Conservation (phyloP, 2,113 vertebrate species). For the Rhinolophus ferrumequinum region DNA sequence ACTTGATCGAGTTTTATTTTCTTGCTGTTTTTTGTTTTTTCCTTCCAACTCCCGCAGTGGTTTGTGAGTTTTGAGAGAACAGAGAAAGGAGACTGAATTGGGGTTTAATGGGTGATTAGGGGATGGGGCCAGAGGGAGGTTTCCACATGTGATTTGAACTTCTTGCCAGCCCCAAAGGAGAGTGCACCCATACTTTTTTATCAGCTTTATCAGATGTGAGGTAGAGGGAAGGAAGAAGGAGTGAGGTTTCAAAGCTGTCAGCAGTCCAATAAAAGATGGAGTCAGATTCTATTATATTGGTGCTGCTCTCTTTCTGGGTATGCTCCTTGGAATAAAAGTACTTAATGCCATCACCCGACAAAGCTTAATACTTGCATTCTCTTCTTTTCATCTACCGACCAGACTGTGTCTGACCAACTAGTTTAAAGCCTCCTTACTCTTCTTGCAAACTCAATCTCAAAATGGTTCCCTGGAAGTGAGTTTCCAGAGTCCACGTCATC, state of each 20-base stretch:
- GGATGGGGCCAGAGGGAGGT: background rate
- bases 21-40: background rate
- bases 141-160: background rate
- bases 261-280: background rate
- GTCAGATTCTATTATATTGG: background rate
- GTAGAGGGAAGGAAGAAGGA: background rate
- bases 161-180: background rate
- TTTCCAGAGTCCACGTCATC: background rate
- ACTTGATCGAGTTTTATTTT: background rate
- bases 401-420: background rate
- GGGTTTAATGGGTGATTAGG: background rate
- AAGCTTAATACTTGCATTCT: background rate
- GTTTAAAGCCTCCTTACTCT: background rate
- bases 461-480: background rate
- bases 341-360: background rate
- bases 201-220: background rate
- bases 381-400: background rate
- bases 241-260: background rate
- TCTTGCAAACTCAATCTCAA: background rate
- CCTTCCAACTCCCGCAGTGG: background rate
- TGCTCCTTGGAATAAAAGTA: background rate
- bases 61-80: background rate
- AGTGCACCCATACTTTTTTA: background rate
- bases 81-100: background rate
- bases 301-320: background rate